phyloP scores from a whole-genome alignment of 2,113 vertebrate species.

The Corythornis cristatus region DNA sequence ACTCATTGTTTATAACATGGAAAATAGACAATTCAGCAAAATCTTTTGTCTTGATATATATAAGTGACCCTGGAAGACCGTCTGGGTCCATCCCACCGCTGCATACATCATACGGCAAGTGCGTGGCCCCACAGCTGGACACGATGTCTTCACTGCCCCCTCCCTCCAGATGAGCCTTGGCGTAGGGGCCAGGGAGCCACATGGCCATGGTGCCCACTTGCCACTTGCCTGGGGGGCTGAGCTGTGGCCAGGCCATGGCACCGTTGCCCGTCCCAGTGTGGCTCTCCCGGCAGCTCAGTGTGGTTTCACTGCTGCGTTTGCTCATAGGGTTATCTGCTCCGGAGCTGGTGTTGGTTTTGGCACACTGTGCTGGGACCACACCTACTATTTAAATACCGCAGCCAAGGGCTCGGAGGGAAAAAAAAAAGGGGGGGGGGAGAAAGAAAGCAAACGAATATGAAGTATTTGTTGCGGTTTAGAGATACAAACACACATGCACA shows the following conservation, averaged over 20 bases:
- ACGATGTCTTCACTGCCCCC: neutral
- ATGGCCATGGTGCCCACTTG: fast-evolving
- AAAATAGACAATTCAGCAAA: neutral
- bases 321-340: conserved; percentile 58
- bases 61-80: neutral
- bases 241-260: neutral
- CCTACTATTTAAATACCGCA: conserved; percentile 72
- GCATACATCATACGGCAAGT: neutral
- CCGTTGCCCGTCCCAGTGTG: neutral
- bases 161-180: fast-evolving
- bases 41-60: neutral
- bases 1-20: neutral
- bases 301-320: conserved; percentile 33
- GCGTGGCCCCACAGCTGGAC: neutral
- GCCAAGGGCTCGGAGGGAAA: conserved; percentile 28
- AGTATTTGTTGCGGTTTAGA: conserved; percentile 72
- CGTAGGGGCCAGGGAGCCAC: neutral
- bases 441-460: conserved; percentile 53
- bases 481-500: conserved; percentile 48
- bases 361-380: conserved; percentile 52
- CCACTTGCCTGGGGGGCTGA: neutral
- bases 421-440: neutral
- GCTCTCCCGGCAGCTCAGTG: neutral
- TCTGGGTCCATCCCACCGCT: neutral
- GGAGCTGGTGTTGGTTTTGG: conserved; percentile 72